Evolutionary conservation across 1,140 invertebrate species (phyloP).

Genomic region (Ooceraea biroi): DNA sequence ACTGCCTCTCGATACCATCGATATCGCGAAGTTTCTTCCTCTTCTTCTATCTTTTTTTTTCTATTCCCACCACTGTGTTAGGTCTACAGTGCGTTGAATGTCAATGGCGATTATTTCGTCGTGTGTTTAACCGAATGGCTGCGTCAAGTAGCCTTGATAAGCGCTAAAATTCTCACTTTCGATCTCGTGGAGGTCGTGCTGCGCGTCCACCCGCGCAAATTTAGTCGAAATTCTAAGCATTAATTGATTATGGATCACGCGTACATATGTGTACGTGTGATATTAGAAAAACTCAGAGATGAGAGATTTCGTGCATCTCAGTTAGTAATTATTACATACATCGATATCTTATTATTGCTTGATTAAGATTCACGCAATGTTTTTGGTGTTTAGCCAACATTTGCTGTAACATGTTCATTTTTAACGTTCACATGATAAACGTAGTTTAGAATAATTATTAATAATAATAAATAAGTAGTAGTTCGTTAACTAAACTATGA

Average conservation of each 20-base stretch:
- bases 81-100: slow-evolving; percentile 64
- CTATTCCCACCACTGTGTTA: slow-evolving; percentile 23
- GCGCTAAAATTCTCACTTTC: slow-evolving; percentile 83
- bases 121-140: slow-evolving; percentile 74
- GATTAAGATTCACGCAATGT: too few relatives aligned
- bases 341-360: too few relatives aligned
- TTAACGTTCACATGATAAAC: too few relatives aligned
- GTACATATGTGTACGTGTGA: slow-evolving; percentile 1
- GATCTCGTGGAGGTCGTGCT: slow-evolving; percentile 68
- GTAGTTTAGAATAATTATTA: too few relatives aligned
- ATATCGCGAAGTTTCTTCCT: slow-evolving; percentile 43
- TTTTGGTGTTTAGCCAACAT: too few relatives aligned
- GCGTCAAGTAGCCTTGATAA: slow-evolving; percentile 77
- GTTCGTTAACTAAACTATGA: too few relatives aligned
- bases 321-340: too few relatives aligned
- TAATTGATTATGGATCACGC: slow-evolving; percentile 69
- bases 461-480: too few relatives aligned
- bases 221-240: slow-evolving; percentile 67
- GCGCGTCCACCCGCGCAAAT: slow-evolving; percentile 49
- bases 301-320: slow-evolving; percentile 25
- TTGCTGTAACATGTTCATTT: too few relatives aligned
- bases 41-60: slow-evolving; percentile 11
- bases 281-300: too few relatives aligned
- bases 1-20: not conserved
- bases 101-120: slow-evolving; percentile 71